phyloP scores from a whole-genome alignment of 2,797 vertebrate genomes.

The Miichthys miiuy region DNA sequence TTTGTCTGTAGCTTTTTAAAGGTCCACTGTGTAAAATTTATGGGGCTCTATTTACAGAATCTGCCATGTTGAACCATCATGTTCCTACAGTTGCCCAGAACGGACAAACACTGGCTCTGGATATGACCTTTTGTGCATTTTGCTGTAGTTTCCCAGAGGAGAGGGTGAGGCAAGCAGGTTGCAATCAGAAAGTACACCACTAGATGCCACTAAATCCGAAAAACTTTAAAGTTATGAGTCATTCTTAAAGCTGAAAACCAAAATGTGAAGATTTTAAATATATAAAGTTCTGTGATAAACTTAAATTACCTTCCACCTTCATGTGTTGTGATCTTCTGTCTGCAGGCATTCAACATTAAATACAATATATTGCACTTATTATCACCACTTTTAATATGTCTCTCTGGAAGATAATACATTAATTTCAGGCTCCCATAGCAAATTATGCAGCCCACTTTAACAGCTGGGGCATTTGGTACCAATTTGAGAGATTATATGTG shows the following conservation, averaged over 20 bases:
- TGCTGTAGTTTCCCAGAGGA: too few species aligned
- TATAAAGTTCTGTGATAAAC: slow-evolving; percentile 5
- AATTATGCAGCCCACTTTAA: slow-evolving; percentile 73
- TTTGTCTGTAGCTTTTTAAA: not conserved
- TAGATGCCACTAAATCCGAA: too few species aligned
- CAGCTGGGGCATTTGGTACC: slow-evolving; percentile 71
- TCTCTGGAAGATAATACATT: slow-evolving; percentile 63
- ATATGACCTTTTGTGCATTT: too few species aligned
- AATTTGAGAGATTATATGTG: slow-evolving; percentile 84
- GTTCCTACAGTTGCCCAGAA: too few species aligned
- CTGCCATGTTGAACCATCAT: too few species aligned
- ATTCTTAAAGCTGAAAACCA: not conserved
- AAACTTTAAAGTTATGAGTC: not conserved
- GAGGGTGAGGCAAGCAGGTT: too few species aligned
- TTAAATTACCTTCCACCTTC: slow-evolving; percentile 4
- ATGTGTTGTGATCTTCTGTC: slow-evolving; percentile 25
- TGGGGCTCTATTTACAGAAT: too few species aligned
- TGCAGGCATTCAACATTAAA: slow-evolving; percentile 51
- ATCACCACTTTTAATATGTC: slow-evolving; percentile 63
- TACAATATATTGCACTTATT: slow-evolving; percentile 30
- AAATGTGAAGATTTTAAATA: not conserved
- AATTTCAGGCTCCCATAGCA: slow-evolving; percentile 66
- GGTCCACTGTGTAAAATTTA: too few species aligned
- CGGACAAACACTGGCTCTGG: too few species aligned
- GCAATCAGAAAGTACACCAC: too few species aligned